phyloP scores from a whole-genome alignment of 2,113 vertebrate species.

The Phylloscopus whistleri region DNA sequence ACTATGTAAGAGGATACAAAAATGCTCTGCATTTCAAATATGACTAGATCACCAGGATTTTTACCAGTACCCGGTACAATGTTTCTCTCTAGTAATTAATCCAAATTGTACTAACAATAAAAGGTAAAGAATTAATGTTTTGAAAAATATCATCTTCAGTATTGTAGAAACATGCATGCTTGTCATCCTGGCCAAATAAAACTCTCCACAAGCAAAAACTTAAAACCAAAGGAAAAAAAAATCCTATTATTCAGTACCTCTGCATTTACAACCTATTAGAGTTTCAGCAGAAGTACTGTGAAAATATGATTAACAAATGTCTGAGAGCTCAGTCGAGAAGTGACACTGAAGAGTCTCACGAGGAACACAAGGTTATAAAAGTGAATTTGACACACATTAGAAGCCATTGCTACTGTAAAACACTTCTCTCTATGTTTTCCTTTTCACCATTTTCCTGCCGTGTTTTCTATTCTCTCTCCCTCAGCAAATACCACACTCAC shows the following conservation, averaged over 20 bases:
- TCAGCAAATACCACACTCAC: not conserved
- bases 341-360: not conserved
- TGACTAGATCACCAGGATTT: not conserved
- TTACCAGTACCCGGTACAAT: not conserved
- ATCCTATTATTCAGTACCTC: not conserved
- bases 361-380: not conserved
- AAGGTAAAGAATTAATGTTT: not conserved
- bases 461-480: not conserved
- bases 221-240: not conserved
- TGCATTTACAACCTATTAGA: not conserved
- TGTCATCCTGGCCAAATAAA: not conserved
- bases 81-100: not conserved
- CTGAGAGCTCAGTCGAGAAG: not conserved
- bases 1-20: not conserved
- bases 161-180: not conserved
- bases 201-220: rapidly evolving
- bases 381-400: not conserved
- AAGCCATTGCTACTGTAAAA: not conserved
- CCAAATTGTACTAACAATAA: not conserved
- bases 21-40: not conserved
- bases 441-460: not conserved
- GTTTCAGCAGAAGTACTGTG: not conserved
- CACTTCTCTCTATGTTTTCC: not conserved
- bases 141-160: not conserved
- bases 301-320: not conserved